Evolutionary conservation across 2,888 invertebrate genomes (phyloP).

Genomic region (Noctuana brunneofusca): DNA sequence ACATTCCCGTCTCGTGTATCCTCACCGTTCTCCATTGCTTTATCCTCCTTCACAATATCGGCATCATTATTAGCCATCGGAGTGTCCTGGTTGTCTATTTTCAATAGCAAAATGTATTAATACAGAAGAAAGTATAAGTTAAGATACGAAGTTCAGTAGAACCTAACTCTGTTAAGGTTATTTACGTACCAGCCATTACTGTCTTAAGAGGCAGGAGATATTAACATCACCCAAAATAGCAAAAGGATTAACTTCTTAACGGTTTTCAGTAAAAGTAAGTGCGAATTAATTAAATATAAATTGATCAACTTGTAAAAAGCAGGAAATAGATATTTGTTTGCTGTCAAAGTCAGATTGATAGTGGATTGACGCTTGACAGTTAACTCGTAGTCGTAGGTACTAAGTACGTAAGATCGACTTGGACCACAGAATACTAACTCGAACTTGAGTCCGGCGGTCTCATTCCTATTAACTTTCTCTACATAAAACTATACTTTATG

Average conservation of each 20-base stretch:
- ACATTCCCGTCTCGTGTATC: conserved; percentile 36
- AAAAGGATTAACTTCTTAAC: neutral
- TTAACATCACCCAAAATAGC: conserved; percentile 14
- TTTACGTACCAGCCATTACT: conserved; percentile 37
- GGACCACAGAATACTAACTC: no score
- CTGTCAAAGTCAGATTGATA: conserved; percentile 35
- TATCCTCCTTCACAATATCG: conserved; percentile 42
- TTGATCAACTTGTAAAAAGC: conserved; percentile 5
- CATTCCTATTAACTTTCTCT: no score
- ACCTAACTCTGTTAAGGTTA: neutral
- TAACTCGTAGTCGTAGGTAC: no score
- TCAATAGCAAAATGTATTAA: neutral
- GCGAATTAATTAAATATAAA: conserved; percentile 10
- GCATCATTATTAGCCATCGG: conserved; percentile 48
- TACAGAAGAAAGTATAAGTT: neutral
- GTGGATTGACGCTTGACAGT: no score
- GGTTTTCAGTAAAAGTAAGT: neutral
- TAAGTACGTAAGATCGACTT: no score
- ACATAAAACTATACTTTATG: no score
- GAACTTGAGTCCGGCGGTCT: no score
- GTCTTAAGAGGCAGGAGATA: neutral
- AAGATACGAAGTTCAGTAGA: neutral
- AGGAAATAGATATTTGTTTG: conserved; percentile 38
- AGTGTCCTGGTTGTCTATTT: conserved; percentile 53
- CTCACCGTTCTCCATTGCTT: conserved; percentile 41